Percentiles rank a stretch among this genome's conserved stretches.
These are phyloP conservation scores for Pygocentrus nattereri DNA, from an alignment of 2,797 vertebrate genomes.

Conservation along the genomic window DNA sequence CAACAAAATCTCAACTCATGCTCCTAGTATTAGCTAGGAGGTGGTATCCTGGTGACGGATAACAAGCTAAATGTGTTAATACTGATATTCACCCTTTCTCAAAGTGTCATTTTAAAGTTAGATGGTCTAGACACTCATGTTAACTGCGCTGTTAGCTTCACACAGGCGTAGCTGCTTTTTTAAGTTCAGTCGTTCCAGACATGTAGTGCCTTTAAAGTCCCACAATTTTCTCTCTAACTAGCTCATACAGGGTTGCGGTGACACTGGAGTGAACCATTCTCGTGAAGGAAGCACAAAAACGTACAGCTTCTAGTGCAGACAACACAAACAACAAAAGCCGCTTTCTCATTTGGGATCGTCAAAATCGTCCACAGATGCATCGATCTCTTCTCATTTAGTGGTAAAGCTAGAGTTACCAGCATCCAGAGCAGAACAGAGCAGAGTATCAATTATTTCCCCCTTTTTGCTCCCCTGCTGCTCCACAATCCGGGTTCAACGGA, in stretches of 20 bases:
- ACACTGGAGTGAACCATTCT: background rate
- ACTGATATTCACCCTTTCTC: background rate
- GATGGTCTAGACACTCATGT: too few relatives aligned
- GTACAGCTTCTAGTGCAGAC: background rate
- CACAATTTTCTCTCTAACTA: background rate
- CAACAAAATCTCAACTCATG: background rate
- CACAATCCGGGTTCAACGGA: conserved; percentile 70
- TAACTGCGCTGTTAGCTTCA: background rate
- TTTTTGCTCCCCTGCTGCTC: conserved; percentile 53
- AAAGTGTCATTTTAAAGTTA: background rate
- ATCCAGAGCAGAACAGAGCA: conserved; percentile 56
- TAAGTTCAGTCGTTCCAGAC: background rate
- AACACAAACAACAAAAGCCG: conserved; percentile 53
- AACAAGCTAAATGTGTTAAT: too few relatives aligned
- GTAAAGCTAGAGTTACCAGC: conserved; percentile 65
- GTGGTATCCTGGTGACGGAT: background rate
- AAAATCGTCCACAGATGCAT: conserved; percentile 23
- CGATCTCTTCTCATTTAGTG: conserved; percentile 67
- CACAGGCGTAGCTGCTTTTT: background rate
- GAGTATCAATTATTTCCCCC: conserved; percentile 77
- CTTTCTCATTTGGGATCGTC: background rate
- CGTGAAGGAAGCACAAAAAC: background rate
- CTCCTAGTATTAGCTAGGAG: background rate
- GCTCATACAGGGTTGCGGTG: background rate
- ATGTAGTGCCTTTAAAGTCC: background rate